Conservation (phyloP, 2,888 invertebrate genomes). For the Amiota mariae region DNA sequence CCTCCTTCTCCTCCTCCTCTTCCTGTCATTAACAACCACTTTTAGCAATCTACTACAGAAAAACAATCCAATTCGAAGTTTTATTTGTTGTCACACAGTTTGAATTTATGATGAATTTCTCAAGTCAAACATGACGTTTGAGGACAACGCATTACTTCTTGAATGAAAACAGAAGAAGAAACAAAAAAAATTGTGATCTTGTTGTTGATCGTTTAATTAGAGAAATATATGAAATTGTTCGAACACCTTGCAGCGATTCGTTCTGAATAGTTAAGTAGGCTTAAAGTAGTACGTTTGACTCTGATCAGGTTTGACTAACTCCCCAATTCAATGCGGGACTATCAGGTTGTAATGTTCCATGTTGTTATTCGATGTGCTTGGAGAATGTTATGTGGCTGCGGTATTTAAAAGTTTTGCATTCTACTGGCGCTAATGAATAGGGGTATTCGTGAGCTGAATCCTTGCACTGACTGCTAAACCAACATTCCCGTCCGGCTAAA, state of each 20-base stretch:
- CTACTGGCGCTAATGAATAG: conserved; percentile 66
- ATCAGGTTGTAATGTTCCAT: conserved; percentile 50
- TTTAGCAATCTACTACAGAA: not conserved
- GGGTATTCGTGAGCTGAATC: conserved; percentile 62
- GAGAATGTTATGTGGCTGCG: not conserved
- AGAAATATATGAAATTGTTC: conserved; percentile 70
- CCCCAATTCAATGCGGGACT: conserved; percentile 5
- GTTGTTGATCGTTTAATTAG: conserved; percentile 71
- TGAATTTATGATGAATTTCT: too few species aligned
- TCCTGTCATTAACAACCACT: too few species aligned
- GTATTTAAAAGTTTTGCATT: conserved; percentile 25
- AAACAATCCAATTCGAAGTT: not conserved
- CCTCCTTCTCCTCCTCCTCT: too few species aligned
- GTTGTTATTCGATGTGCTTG: not conserved
- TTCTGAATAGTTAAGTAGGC: conserved; percentile 63
- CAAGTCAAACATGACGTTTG: too few species aligned
- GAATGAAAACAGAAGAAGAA: not conserved
- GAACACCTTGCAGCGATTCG: conserved; percentile 63
- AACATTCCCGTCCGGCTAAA: not conserved
- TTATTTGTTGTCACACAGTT: too few species aligned
- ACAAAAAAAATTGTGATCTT: conserved; percentile 61
- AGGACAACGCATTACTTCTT: not conserved
- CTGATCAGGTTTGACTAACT: not conserved
- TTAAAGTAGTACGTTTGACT: conserved; percentile 10
- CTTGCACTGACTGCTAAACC: not conserved